Evolutionary conservation across 2,113 vertebrate species (phyloP).

Genomic region (Pelodiscus sinensis): DNA sequence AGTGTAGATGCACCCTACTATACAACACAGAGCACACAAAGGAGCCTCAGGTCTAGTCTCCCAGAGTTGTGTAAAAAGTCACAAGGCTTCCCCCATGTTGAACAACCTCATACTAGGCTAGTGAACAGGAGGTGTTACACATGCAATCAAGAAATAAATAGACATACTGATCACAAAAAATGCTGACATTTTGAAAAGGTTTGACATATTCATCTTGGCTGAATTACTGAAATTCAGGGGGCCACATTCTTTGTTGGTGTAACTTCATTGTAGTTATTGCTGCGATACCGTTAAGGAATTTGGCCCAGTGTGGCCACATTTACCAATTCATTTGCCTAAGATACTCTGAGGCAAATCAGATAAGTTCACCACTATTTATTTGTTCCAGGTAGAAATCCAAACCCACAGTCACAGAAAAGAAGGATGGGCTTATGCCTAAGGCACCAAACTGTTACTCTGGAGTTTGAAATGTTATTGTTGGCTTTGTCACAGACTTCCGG

Average conservation of each 20-base stretch:
- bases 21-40: too few relatives aligned
- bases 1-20: too few relatives aligned
- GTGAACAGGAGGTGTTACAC: too few relatives aligned
- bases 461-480: background rate
- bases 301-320: background rate
- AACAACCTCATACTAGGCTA: too few relatives aligned
- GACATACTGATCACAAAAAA: background rate
- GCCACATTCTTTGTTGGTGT: background rate
- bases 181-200: background rate
- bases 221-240: background rate
- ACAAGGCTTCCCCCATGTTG: too few relatives aligned
- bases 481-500: background rate
- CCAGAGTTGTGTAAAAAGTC: too few relatives aligned
- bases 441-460: background rate
- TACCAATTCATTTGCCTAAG: background rate
- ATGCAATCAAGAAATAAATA: background rate
- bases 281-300: background rate
- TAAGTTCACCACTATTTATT: background rate
- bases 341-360: background rate
- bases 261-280: background rate
- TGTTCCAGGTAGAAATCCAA: background rate
- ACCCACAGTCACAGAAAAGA: background rate
- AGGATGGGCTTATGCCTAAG: background rate
- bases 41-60: too few relatives aligned
- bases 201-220: background rate